Conservation (phyloP, 2,797 vertebrate species). For the Mormyrops boulengeri region DNA sequence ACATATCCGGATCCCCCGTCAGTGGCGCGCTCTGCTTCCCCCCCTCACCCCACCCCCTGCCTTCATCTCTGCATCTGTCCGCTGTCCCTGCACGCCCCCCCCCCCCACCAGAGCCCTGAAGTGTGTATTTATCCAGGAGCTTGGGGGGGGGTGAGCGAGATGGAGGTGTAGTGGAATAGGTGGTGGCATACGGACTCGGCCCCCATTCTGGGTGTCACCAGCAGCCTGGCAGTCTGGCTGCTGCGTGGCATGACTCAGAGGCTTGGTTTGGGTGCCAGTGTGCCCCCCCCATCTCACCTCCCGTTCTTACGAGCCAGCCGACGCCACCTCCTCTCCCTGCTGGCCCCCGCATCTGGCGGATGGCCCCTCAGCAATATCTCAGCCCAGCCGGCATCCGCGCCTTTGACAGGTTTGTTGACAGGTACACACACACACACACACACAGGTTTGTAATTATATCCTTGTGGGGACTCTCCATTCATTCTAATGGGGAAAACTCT, state of each 20-base stretch:
- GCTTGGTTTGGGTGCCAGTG: conserved; percentile 36
- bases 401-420: conserved; percentile 66
- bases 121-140: not conserved
- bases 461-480: no score
- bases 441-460: not conserved
- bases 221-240: conserved; percentile 45
- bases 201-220: conserved; percentile 42
- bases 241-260: conserved; percentile 50
- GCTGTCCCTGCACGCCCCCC: not conserved
- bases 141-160: not conserved
- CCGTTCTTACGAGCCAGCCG: conserved; percentile 55
- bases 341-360: conserved; percentile 73
- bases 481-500: no score
- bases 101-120: not conserved
- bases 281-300: conserved; percentile 36
- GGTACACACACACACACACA: not conserved
- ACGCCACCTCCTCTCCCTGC: conserved; percentile 63
- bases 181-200: conserved; percentile 15
- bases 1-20: not conserved
- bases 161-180: not conserved
- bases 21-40: not conserved
- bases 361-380: conserved; percentile 68
- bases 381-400: conserved; percentile 67
- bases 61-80: not conserved
- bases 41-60: not conserved